phyloP scores from a whole-genome alignment of 2,113 vertebrate genomes.

The Petrocephalus zakoni region DNA sequence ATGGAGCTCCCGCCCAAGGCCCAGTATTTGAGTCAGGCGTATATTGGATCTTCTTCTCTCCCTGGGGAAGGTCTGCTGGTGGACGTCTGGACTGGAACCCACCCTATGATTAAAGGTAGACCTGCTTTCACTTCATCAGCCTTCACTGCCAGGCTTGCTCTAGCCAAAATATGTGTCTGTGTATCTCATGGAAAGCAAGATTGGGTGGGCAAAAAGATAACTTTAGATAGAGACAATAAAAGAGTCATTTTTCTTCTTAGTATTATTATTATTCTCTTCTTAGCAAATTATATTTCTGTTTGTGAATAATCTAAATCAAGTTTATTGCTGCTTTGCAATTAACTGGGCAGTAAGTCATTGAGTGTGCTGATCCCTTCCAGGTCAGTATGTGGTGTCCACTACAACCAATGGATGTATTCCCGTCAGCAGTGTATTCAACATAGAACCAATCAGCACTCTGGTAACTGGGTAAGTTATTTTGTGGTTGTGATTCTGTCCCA shows the following conservation, averaged over 20 bases:
- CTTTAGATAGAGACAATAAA: neutral
- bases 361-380: neutral
- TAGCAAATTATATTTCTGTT: neutral
- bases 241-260: too few relatives aligned
- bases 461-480: neutral
- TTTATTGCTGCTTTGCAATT: neutral
- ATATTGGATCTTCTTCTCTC: neutral
- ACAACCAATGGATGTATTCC: neutral
- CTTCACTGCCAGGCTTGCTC: neutral
- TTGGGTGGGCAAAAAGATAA: neutral
- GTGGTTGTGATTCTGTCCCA: neutral
- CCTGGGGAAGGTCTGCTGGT: neutral
- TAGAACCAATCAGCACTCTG: neutral
- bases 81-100: neutral
- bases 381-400: neutral
- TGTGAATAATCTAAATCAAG: neutral
- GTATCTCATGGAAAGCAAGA: neutral
- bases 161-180: neutral
- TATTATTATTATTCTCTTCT: neutral
- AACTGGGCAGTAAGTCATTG: neutral
- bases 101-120: neutral
- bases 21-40: neutral
- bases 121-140: neutral
- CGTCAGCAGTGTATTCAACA: neutral
- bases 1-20: neutral